phyloP scores from a whole-genome alignment of 2,113 vertebrate species.

The Alectura lathami region DNA sequence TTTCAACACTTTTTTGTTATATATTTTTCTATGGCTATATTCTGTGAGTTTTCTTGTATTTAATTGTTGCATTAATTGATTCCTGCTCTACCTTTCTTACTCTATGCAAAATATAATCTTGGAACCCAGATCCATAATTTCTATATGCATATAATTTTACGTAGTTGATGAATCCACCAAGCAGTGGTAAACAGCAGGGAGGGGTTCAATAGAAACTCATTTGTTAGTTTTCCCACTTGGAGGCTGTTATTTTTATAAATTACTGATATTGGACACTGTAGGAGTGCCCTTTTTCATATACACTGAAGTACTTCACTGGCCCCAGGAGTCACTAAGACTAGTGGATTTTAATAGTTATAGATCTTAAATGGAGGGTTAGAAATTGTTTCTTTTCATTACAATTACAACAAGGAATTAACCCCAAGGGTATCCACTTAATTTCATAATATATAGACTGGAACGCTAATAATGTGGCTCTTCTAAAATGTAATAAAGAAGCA shows the following conservation, averaged over 20 bases:
- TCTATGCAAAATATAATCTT: background rate
- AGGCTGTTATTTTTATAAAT: constrained; percentile 79
- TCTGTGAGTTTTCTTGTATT: background rate
- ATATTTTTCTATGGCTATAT: background rate
- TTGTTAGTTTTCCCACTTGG: constrained; percentile 79
- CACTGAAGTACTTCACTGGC: constrained; percentile 73
- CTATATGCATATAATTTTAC: constrained; percentile 64
- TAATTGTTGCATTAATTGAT: background rate
- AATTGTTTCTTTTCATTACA: constrained; percentile 86
- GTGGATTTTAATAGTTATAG: constrained; percentile 84
- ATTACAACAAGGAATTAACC: constrained; percentile 86
- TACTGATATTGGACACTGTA: constrained; percentile 78
- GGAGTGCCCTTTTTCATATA: constrained; percentile 76
- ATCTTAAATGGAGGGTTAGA: constrained; percentile 82
- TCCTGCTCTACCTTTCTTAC: background rate
- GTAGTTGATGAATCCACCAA: constrained; percentile 56
- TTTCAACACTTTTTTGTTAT: background rate
- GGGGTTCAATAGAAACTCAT: constrained; percentile 74
- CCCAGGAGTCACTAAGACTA: constrained; percentile 78
- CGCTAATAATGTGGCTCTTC: constrained; percentile 78
- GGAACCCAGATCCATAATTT: constrained; percentile 36
- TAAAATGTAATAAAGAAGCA: constrained; percentile 82
- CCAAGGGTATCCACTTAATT: constrained; percentile 85
- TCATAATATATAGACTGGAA: constrained; percentile 87
- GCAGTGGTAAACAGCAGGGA: constrained; percentile 75